Base-by-base conservation (phyloP, 1,140 invertebrate species). In the Zelostemma sp. region DNA sequence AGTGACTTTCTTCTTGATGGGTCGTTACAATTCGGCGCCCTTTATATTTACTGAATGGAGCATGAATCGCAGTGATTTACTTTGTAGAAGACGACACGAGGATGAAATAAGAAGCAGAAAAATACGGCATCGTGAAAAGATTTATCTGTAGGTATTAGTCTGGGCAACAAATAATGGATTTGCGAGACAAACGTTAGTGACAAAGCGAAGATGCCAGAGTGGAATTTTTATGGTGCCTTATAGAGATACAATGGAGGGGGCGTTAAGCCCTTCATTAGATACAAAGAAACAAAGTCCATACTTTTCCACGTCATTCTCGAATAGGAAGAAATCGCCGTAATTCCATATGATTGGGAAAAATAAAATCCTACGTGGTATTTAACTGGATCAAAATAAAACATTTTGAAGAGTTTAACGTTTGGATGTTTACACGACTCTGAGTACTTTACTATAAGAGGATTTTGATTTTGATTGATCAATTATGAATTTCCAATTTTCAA, bases 31-130 rank as follows among this genome's bases (percentile, higher is more conserved):
- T 67, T 61, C 31, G 38, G 14, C n/a, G 18, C 55, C 35, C 54
- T 68, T 62, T 62, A 59, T 68, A 60, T 64, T 55, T 56, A 46
- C 62, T 56, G 61, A 51, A 53, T 65, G 56, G 53, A 41, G 63
- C 67, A 59, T 64, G 67, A 69, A 64, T 69, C 46, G 57, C 59
- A 64, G 61, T 70, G 61, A 70, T 70, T 70, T 70, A 65, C 48
- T 64, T 70, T 61, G 59, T 65, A 40, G 47, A 51, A 57, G 19
- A 28, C 5, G 25, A 49, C 67, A 56, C 61, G 57, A 57, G 61
- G 60, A 51, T 56, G 55, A 70, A 70, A 70, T 70, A 61, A 61
- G 21, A 70, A 65, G 61, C 53, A 61, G 60, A 59, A 67, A 59
- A 69, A 50, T 50, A 51, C 31, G 58, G 38, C 48, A 45, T 46